Percentiles rank a stretch among this genome's conserved stretches.
Evolutionary conservation across 1,140 invertebrate species (phyloP).

Genomic region (Cotesia typhae): DNA sequence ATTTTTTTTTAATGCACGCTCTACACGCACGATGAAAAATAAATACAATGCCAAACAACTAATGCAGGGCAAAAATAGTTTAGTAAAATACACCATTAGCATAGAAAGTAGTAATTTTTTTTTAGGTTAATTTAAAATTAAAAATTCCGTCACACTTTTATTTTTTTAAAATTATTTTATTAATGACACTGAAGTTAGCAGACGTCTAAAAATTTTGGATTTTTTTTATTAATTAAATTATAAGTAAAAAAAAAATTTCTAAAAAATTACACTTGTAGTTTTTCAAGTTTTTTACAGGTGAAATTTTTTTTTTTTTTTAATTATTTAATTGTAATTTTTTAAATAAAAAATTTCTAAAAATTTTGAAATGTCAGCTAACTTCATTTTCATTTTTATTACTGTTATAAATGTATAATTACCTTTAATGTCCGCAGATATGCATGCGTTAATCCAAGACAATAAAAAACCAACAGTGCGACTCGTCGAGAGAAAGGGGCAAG

Average conservation of each 20-base stretch:
- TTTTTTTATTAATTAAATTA: too few relatives aligned
- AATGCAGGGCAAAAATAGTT: neutral
- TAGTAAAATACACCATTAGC: neutral
- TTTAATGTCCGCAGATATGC: conserved; percentile 37
- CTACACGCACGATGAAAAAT: conserved; percentile 26
- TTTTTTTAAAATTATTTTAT: too few relatives aligned
- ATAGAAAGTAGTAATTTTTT: neutral
- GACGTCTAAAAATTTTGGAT: too few relatives aligned
- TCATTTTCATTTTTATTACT: neutral
- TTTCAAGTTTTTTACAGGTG: too few relatives aligned
- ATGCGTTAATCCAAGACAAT: conserved; percentile 31
- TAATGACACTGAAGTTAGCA: too few relatives aligned
- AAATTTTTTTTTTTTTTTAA: neutral
- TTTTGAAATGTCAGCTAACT: too few relatives aligned
- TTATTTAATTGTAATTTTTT: neutral
- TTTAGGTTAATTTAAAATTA: too few relatives aligned
- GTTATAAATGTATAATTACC: conserved; percentile 9
- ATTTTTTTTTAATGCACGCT: conserved; percentile 27
- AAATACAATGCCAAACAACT: neutral
- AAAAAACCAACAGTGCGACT: neutral
- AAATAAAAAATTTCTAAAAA: too few relatives aligned
- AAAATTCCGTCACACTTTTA: too few relatives aligned
- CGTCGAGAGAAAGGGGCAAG: conserved; percentile 30
- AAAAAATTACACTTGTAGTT: too few relatives aligned
- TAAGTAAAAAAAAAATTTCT: too few relatives aligned